Conservation (phyloP, 2,113 vertebrate species). For the Candoia aspera region DNA sequence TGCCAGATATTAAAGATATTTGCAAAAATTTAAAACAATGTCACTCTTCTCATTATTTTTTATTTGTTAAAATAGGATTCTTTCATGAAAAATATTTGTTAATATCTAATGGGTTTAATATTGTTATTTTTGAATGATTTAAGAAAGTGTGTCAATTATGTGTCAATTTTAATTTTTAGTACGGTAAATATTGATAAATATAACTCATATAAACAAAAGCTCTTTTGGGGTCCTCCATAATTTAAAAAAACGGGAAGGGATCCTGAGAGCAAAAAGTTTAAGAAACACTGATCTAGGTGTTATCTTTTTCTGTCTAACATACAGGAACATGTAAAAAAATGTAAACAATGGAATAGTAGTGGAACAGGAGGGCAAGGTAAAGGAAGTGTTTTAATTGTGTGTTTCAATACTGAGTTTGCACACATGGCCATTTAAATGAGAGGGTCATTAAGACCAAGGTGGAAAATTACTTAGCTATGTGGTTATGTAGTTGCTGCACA, state of each 20-base stretch:
- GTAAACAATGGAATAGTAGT: not conserved
- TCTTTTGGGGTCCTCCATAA: not conserved
- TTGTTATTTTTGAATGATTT: not conserved
- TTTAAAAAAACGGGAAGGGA: not conserved
- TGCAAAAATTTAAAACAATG: not conserved
- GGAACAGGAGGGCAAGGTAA: not conserved
- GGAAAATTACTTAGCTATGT: not conserved
- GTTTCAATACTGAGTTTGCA: not conserved
- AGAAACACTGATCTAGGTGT: not conserved
- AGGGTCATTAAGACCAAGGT: not conserved
- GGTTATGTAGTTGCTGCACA: not conserved
- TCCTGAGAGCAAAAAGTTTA: not conserved
- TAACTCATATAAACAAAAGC: not conserved
- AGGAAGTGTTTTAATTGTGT: not conserved
- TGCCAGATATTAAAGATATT: not conserved
- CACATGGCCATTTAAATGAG: not conserved
- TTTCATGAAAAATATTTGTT: not conserved
- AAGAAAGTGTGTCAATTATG: not conserved
- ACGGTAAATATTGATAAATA: not conserved
- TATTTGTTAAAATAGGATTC: not conserved
- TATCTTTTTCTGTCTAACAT: not conserved
- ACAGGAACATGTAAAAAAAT: not conserved
- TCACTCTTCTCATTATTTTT: not conserved
- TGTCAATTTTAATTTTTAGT: not conserved
- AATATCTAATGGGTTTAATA: not conserved